These are phyloP conservation scores for Ostrea edulis DNA, from an alignment of 1,140 invertebrate genomes.

Conservation along the genomic window DNA sequence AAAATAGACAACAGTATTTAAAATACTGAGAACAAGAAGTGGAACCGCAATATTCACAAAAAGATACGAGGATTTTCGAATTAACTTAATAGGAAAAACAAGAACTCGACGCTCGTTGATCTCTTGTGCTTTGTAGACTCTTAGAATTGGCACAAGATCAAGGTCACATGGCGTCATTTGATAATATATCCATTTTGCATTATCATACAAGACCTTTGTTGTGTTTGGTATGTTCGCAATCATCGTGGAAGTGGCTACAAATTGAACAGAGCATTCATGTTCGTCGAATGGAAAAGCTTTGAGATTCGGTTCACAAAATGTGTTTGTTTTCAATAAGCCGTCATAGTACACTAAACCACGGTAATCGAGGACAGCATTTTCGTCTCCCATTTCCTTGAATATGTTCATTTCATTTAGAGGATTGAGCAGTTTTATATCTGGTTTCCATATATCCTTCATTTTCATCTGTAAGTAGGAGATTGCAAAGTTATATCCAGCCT, in stretches of 20 bases:
- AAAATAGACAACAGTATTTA: conserved; percentile 4
- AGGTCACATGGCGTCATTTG: neutral
- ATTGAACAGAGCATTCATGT: conserved; percentile 17
- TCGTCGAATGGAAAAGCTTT: conserved; percentile 7
- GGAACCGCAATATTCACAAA: conserved; percentile 10
- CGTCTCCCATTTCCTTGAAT: neutral
- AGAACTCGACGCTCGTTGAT: conserved; percentile 1
- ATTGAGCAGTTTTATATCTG: neutral
- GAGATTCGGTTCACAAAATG: neutral
- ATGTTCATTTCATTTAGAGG: neutral
- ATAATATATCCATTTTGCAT: conserved; percentile 21
- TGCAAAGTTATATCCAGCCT: neutral
- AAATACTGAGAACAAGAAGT: neutral
- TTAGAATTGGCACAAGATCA: neutral
- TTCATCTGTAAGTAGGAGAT: neutral
- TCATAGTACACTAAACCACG: neutral
- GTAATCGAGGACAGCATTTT: neutral
- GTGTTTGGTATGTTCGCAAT: neutral
- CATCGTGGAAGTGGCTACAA: neutral
- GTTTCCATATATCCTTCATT: neutral
- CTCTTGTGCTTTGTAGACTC: neutral
- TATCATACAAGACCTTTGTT: neutral
- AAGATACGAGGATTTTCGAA: neutral
- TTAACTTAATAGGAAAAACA: neutral
- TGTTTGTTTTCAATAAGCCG: conserved; percentile 18